Evolutionary conservation across 1,140 invertebrate genomes (phyloP), one percentile per base, ranked within the genome.

Genomic region (Ctenoplectra terminalis): DNA sequence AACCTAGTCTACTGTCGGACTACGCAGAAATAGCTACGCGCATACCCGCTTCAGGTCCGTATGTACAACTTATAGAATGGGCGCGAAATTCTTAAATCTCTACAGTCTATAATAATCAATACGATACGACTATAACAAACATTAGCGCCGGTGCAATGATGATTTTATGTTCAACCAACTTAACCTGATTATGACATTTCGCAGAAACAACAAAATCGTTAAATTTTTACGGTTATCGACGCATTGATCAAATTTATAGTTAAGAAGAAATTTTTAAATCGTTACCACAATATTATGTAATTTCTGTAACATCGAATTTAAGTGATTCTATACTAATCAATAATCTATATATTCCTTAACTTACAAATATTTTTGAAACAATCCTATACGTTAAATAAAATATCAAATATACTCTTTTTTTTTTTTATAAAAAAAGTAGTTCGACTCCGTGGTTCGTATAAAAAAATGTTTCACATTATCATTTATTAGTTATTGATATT

Each of bases 141-240:
- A 78, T 83, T 81, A 76, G 75, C 87, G 82, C 82, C 88, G 87
- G 75, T 89, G 88, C 78, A 90, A 73, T 80, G 71, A 87, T 61
- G 63, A 77, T 74, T 60, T 29, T 71, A 58, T 63, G 56, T 80
- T 71, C 50, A 40, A 50, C 81, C 31, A 64, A 85, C 70, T 82
- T 66, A 50, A 82, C 66, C 60, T 71, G 52, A 69, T 43, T 1
- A 40, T 46, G 17, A 70, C 29, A 43, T 13, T 34, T 56, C n/a
- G 7, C n/a, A 43, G 34, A 58, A 58, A 43, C 48, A 8, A 61
- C 75, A 48, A 52, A 29, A 54, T 15, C 23, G 0, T 31, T 43
- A 20, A 31, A 52, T 58, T 43, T n/a, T 34, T 31, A 73, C 52
- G 61, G 40, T 26, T 31, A 43, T 31, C 23, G 9, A 43, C 15